Percentiles rank a stretch among this genome's conserved stretches.
Conservation (phyloP, 2,797 vertebrate genomes). For the Premnoplex brunnescens region DNA sequence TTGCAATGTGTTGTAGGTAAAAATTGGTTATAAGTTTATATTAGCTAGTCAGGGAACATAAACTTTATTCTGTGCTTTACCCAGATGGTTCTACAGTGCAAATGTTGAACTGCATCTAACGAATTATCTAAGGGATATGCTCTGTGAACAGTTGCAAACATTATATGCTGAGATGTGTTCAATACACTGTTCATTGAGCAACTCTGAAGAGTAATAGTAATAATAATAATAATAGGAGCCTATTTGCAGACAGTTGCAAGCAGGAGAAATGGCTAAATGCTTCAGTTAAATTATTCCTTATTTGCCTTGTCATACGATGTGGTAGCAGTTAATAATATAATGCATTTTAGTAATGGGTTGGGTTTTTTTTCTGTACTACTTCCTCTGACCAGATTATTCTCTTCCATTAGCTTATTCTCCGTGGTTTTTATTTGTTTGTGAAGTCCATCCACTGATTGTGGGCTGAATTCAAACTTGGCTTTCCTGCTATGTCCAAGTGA, state of each 20-base stretch:
- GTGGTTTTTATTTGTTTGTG: slow-evolving; percentile 33
- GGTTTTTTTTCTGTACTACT: neutral
- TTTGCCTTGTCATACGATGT: slow-evolving; percentile 45
- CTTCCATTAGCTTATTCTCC: slow-evolving; percentile 42
- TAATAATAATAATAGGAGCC: slow-evolving; percentile 53
- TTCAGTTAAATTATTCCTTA: slow-evolving; percentile 58
- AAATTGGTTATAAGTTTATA: slow-evolving; percentile 25
- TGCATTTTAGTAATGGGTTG: slow-evolving; percentile 46
- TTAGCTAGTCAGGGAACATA: slow-evolving; percentile 36
- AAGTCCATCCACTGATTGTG: neutral
- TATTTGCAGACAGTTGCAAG: slow-evolving; percentile 49
- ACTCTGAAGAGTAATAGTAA: slow-evolving; percentile 32
- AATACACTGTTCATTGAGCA: slow-evolving; percentile 8
- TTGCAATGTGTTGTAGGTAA: neutral
- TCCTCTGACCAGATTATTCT: slow-evolving; percentile 34
- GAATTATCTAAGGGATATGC: slow-evolving; percentile 24
- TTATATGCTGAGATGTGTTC: slow-evolving; percentile 24
- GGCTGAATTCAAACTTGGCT: neutral
- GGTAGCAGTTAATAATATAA: slow-evolving; percentile 56
- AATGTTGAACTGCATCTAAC: neutral
- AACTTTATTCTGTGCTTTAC: slow-evolving; percentile 22
- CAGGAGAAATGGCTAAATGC: slow-evolving; percentile 55
- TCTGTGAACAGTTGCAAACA: neutral
- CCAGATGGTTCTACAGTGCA: neutral
- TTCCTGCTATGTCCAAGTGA: neutral